Base-by-base conservation (phyloP, 2,113 vertebrate genomes). In the Fregetta grallaria region DNA sequence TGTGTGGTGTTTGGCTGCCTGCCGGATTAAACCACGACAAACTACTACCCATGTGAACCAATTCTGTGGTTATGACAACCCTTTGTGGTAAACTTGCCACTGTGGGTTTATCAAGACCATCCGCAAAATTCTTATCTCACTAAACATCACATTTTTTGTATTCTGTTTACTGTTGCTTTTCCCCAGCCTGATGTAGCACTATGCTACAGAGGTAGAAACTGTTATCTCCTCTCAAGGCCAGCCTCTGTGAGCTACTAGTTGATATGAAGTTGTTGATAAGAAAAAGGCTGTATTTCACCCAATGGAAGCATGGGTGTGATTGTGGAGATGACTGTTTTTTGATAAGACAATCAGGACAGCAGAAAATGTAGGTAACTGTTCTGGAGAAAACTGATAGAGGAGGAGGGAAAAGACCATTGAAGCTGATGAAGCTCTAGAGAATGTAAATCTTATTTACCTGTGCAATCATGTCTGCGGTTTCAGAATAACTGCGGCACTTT, bases 401-500 rank as follows among this genome's bases (percentile, higher is more conserved):
- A 82, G 38, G n/a, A 67, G 36, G 21, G 15, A 44, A 75, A 76
- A 83, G n/a, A 65, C 4, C n/a, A 42, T 1, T 40, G 52, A 67
- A 79, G 40, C 10, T 68, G 50, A 73, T n/a, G 42, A 81, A 4
- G 2, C 30, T 61, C 40, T 68, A 66, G 15, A 84, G 62, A 68
- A 96, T 6, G 23, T 53, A 74, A 95, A 72, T 71, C 30, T 62
- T 49, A 36, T 30, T 96, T 97, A 99, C 98, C 98, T 98, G 98
- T 59, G 98, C 98, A 95, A 98, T 98, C 84, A 98, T 76, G 23
- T 98, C 97, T 77, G 83, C 61, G 2, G 98, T 98, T 97, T 99
- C 98, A 80, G 98, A 98, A 62, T 98, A 98, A 94, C 98, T 98
- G 42, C 97, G 98, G 85, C 98, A 99, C 90, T 97, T 98, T 81